Evolutionary conservation across 2,113 vertebrate genomes (phyloP).

Genomic region (Aramus guarauna): DNA sequence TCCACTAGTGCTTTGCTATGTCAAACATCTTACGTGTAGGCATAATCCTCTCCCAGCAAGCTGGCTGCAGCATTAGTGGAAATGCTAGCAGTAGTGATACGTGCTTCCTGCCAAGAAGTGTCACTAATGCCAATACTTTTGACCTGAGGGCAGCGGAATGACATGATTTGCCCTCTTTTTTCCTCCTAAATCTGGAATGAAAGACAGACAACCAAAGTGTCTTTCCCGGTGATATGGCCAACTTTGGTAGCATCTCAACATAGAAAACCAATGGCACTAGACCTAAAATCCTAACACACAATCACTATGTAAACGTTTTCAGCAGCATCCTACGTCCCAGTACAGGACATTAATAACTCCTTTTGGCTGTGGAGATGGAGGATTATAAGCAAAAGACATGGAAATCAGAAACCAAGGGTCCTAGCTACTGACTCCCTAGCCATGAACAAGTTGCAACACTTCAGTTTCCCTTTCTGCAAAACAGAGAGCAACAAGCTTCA

Average conservation of each 20-base stretch:
- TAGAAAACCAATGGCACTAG: background rate
- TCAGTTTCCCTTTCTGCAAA: background rate
- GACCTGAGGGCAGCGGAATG: background rate
- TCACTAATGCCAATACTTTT: background rate
- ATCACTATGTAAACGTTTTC: background rate
- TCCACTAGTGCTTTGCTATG: background rate
- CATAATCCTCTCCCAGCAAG: background rate
- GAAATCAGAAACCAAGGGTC: background rate
- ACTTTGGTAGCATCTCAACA: background rate
- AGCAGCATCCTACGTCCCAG: background rate
- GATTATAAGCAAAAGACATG: background rate
- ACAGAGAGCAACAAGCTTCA: background rate
- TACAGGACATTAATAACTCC: background rate
- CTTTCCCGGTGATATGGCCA: background rate
- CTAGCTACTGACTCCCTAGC: background rate
- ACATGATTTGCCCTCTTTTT: background rate
- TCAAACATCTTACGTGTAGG: constrained; percentile 12
- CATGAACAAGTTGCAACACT: background rate
- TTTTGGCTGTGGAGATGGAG: background rate
- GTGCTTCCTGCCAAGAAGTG: background rate
- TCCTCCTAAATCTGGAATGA: background rate
- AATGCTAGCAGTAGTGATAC: background rate
- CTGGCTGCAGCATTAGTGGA: background rate
- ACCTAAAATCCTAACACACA: background rate
- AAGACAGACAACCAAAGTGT: background rate